Evolutionary conservation across 2,113 vertebrate genomes (phyloP).

Genomic region (Pelobates fuscus): DNA sequence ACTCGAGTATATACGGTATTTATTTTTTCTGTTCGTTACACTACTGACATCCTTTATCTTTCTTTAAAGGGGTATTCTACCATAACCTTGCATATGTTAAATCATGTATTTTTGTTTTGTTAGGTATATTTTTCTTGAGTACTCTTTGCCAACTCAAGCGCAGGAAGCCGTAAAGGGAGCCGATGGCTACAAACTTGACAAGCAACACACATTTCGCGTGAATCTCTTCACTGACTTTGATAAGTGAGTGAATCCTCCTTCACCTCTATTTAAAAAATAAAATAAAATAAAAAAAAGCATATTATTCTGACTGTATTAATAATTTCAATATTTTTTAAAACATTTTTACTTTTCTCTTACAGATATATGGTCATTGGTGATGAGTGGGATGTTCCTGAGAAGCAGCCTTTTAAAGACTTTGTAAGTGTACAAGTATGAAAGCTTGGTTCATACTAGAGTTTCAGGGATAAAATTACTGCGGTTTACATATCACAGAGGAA

Average conservation of each 20-base stretch:
- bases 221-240: conserved; percentile 98
- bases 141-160: conserved; percentile 85
- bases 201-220: conserved; percentile 95
- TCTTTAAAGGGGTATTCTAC: too few species aligned
- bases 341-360: conserved; percentile 37
- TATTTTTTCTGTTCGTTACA: too few species aligned
- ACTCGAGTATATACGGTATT: too few species aligned
- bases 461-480: too few species aligned
- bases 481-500: too few species aligned
- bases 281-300: too few species aligned
- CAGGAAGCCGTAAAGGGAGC: conserved; percentile 92
- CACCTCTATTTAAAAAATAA: background rate
- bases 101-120: background rate
- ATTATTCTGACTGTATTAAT: background rate
- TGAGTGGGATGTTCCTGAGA: conserved; percentile 95
- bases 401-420: conserved; percentile 97
- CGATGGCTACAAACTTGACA: conserved; percentile 97
- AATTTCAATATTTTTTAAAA: background rate
- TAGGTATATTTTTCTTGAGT: conserved; percentile 97
- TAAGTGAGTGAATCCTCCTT: conserved; percentile 75
- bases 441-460: background rate
- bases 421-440: conserved; percentile 65
- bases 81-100: too few species aligned
- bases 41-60: too few species aligned
- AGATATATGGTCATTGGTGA: conserved; percentile 97